Percentiles rank a stretch among this genome's conserved stretches.
Evolutionary conservation across 2,888 invertebrate species (phyloP).

Genomic region (Aproaerema taeniolella): DNA sequence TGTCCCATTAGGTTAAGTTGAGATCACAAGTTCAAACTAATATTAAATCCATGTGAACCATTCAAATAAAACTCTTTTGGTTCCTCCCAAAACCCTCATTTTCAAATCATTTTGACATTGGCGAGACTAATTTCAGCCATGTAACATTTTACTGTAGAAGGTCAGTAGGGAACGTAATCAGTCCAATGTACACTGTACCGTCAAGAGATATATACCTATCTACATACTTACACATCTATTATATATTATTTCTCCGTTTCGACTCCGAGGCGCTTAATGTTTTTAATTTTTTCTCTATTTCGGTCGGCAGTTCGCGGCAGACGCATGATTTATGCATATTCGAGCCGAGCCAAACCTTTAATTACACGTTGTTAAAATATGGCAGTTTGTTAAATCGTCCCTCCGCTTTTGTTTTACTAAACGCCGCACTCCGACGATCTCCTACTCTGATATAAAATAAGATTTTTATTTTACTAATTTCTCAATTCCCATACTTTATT

Average conservation of each 20-base stretch:
- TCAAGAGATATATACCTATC: conserved; percentile 8
- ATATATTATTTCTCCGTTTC: conserved; percentile 33
- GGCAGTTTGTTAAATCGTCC: conserved; percentile 76
- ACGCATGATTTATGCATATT: conserved; percentile 76
- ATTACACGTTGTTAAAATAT: conserved; percentile 78
- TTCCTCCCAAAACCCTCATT: too few relatives aligned
- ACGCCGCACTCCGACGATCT: conserved; percentile 58
- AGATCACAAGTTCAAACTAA: too few relatives aligned
- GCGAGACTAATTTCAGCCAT: too few relatives aligned
- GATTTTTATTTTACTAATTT: conserved; percentile 36
- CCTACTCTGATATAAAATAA: conserved; percentile 35
- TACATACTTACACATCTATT: conserved; percentile 11
- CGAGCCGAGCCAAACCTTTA: conserved; percentile 74
- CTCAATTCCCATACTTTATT: too few relatives aligned
- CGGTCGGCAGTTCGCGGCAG: conserved; percentile 74
- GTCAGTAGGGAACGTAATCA: too few relatives aligned
- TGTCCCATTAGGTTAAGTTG: too few relatives aligned
- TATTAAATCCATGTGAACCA: too few relatives aligned
- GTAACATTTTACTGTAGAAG: too few relatives aligned
- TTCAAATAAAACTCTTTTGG: too few relatives aligned
- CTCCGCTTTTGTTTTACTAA: conserved; percentile 70
- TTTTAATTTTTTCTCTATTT: conserved; percentile 77
- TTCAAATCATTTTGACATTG: too few relatives aligned
- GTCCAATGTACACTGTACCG: too few relatives aligned
- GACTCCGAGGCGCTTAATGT: conserved; percentile 62